These are phyloP conservation scores for Nowickia ferox DNA, from an alignment of 2,888 invertebrate species.

Conservation along the genomic window DNA sequence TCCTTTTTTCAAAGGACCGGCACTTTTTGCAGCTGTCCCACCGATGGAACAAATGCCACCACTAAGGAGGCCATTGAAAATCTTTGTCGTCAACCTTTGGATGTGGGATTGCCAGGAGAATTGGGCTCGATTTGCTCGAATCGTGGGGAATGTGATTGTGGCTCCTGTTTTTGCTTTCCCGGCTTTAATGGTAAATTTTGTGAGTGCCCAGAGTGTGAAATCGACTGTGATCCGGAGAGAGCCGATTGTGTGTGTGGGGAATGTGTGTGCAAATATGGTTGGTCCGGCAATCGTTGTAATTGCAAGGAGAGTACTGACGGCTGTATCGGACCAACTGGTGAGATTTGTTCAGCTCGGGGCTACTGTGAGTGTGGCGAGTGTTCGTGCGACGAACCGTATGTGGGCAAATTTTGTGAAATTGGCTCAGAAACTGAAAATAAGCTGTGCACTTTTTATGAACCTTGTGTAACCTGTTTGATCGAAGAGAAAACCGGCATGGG, in stretches of 20 bases:
- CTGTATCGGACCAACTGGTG: slow-evolving; percentile 85
- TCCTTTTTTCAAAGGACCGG: slow-evolving; percentile 76
- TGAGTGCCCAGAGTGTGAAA: slow-evolving; percentile 86
- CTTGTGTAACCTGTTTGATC: slow-evolving; percentile 81
- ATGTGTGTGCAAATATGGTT: slow-evolving; percentile 87
- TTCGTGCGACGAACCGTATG: slow-evolving; percentile 76
- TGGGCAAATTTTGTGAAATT: slow-evolving; percentile 81
- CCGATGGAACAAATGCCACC: slow-evolving; percentile 76
- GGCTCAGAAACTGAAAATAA: slow-evolving; percentile 79
- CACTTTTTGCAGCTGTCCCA: slow-evolving; percentile 79
- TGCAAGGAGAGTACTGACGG: slow-evolving; percentile 84
- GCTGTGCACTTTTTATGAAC: slow-evolving; percentile 81
- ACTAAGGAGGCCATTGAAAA: slow-evolving; percentile 77
- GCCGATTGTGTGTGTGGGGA: slow-evolving; percentile 90
- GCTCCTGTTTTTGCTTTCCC: slow-evolving; percentile 88
- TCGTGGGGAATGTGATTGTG: slow-evolving; percentile 91
- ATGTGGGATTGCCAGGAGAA: slow-evolving; percentile 74
- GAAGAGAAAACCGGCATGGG: slow-evolving; percentile 75
- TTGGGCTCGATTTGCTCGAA: slow-evolving; percentile 86
- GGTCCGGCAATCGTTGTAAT: slow-evolving; percentile 85
- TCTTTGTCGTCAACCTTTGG: slow-evolving; percentile 80
- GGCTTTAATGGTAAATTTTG: slow-evolving; percentile 86
- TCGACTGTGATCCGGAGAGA: slow-evolving; percentile 86
- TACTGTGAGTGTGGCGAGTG: slow-evolving; percentile 89
- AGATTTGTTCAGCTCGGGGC: slow-evolving; percentile 89